Percentiles rank a stretch among this genome's conserved stretches.
These are phyloP conservation scores for Parasteatoda lunata DNA, from an alignment of 2,888 invertebrate genomes.

Conservation along the genomic window DNA sequence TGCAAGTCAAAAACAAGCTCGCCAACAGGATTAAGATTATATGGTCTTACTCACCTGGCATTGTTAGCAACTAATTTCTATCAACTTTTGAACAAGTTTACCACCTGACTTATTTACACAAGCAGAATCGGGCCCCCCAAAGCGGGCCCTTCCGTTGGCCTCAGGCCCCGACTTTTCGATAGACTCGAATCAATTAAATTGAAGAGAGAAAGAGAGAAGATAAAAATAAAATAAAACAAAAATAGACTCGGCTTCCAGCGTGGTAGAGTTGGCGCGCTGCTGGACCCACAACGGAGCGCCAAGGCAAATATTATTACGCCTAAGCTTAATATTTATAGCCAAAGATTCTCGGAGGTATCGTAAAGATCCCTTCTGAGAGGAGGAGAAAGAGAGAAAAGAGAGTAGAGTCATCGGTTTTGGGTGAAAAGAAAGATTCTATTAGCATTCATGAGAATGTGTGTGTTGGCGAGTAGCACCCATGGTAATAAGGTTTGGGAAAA, in stretches of 20 bases:
- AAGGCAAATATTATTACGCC: constrained; percentile 66
- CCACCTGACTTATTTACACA: constrained; percentile 62
- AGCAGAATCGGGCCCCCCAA: constrained; percentile 26
- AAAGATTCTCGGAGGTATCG: constrained; percentile 62
- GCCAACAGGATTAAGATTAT: background rate
- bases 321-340: constrained; percentile 66
- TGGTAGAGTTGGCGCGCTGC: constrained; percentile 27
- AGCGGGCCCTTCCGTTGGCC: constrained; percentile 46
- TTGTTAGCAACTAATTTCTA: constrained; percentile 55
- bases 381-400: constrained; percentile 21
- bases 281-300: constrained; percentile 49
- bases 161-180: constrained; percentile 13
- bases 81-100: constrained; percentile 36
- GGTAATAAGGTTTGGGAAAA: constrained; percentile 62
- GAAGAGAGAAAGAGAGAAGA: background rate
- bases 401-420: constrained; percentile 58
- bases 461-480: constrained; percentile 45
- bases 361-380: constrained; percentile 46
- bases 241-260: constrained; percentile 9
- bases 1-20: constrained; percentile 19
- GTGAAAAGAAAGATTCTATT: constrained; percentile 65
- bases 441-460: constrained; percentile 67
- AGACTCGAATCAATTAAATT: constrained; percentile 46
- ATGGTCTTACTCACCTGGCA: constrained; percentile 5
- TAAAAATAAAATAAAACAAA: constrained; percentile 21